phyloP scores from a whole-genome alignment of 2,113 vertebrate genomes.

The Patagioenas fasciata region DNA sequence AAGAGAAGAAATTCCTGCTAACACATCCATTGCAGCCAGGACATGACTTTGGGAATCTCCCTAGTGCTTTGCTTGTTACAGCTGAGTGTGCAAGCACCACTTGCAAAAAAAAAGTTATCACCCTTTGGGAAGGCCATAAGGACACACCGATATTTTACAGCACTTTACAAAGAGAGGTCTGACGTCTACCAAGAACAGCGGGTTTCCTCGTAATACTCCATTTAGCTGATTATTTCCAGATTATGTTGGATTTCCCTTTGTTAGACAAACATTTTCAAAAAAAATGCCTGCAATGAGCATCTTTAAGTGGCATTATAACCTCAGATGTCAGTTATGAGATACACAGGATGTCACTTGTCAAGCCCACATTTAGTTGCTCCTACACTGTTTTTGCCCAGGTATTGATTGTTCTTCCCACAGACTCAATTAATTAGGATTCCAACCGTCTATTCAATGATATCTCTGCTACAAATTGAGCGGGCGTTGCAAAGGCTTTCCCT shows the following conservation, averaged over 20 bases:
- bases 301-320: not conserved
- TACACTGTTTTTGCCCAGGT: not conserved
- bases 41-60: not conserved
- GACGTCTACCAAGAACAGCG: not conserved
- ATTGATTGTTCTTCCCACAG: not conserved
- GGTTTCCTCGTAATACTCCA: not conserved
- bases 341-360: not conserved
- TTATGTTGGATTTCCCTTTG: not conserved
- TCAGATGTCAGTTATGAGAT: not conserved
- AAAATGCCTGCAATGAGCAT: not conserved
- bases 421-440: not conserved
- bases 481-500: not conserved
- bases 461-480: not conserved
- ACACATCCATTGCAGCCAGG: not conserved
- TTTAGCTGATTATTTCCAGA: not conserved
- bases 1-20: not conserved
- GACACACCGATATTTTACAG: fast-evolving
- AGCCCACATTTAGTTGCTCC: not conserved
- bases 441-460: not conserved
- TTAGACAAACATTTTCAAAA: not conserved
- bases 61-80: not conserved
- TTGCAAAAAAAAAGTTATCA: not conserved
- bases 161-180: not conserved
- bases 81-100: not conserved
- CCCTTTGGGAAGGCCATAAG: not conserved